These are phyloP conservation scores for Leptonema lineaticorne DNA, from an alignment of 1,140 invertebrate species.

Conservation along the genomic window DNA sequence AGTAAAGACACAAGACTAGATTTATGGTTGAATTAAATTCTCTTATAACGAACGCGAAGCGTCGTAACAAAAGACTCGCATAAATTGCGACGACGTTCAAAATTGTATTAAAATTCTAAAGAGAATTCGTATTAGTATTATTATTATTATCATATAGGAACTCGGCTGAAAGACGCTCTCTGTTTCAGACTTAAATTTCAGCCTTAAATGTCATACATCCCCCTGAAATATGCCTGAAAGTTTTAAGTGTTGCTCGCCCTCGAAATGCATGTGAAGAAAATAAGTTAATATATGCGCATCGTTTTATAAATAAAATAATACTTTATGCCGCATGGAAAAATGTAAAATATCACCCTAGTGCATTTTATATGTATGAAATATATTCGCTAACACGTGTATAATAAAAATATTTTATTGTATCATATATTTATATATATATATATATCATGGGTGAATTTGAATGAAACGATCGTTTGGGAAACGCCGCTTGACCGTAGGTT, in stretches of 20 bases:
- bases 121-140: too few species aligned
- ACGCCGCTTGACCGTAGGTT: conserved; percentile 15
- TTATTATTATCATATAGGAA: not conserved
- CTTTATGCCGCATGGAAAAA: too few species aligned
- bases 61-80: not conserved
- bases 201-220: not conserved
- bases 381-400: not conserved
- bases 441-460: not conserved
- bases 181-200: not conserved
- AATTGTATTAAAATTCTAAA: conserved; percentile 1
- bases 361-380: not conserved
- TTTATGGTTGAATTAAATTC: not conserved
- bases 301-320: too few species aligned
- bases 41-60: not conserved
- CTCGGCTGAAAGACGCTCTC: not conserved
- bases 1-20: too few species aligned
- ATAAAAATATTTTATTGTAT: not conserved
- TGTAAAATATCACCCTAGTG: too few species aligned
- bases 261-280: too few species aligned
- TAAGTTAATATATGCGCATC: too few species aligned
- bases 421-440: not conserved
- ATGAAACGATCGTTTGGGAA: conserved; percentile 3
- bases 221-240: too few species aligned
- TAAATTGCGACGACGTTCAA: not conserved
- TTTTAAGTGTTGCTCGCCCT: too few species aligned